phyloP scores from a whole-genome alignment of 2,888 invertebrate species.

The Drosophila leonis region DNA sequence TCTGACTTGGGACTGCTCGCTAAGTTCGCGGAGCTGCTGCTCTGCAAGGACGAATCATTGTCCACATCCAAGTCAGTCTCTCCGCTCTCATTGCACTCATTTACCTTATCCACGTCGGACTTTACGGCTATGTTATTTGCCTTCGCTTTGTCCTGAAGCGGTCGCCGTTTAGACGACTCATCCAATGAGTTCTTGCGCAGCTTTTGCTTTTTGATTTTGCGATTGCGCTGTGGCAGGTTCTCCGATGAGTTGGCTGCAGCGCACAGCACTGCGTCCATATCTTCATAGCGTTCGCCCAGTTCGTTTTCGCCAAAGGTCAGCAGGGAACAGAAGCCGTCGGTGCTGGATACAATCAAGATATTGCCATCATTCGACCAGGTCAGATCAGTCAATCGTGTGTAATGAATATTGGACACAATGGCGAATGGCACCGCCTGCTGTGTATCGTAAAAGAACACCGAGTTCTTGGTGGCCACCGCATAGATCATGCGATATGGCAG shows the following conservation, averaged over 20 bases:
- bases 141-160: slow-evolving; percentile 57
- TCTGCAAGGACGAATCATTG: slow-evolving; percentile 73
- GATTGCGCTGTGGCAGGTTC: slow-evolving; percentile 40
- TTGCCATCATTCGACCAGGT: slow-evolving; percentile 94
- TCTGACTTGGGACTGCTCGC: slow-evolving; percentile 36
- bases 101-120: not conserved
- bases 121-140: slow-evolving; percentile 24
- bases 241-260: slow-evolving; percentile 64
- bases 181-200: slow-evolving; percentile 62
- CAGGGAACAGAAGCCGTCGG: slow-evolving; percentile 95
- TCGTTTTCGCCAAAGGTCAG: slow-evolving; percentile 91
- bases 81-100: slow-evolving; percentile 33
- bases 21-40: slow-evolving; percentile 44
- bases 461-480: slow-evolving; percentile 95
- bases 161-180: slow-evolving; percentile 40
- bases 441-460: slow-evolving; percentile 94
- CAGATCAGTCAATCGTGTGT: slow-evolving; percentile 94
- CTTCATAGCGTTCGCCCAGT: slow-evolving; percentile 87
- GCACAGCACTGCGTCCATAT: slow-evolving; percentile 82
- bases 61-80: slow-evolving; percentile 57
- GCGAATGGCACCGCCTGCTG: slow-evolving; percentile 93
- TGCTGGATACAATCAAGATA: slow-evolving; percentile 92
- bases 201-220: slow-evolving; percentile 67
- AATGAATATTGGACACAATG: slow-evolving; percentile 93
- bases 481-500: slow-evolving; percentile 93